Conservation (phyloP, 2,113 vertebrate species). For the Brachypteracias leptosomus region DNA sequence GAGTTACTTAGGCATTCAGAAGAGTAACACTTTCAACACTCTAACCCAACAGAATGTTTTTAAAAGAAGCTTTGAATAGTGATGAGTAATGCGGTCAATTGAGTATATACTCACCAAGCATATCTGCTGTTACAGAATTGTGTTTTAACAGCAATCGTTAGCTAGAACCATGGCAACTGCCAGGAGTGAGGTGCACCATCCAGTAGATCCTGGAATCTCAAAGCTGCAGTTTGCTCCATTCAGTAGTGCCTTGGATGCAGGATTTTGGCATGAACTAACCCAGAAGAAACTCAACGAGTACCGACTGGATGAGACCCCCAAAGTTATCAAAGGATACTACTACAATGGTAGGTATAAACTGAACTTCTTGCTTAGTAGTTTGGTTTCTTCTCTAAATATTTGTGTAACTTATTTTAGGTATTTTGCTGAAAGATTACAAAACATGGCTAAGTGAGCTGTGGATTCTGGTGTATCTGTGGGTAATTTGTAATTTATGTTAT, state of each 20-base stretch:
- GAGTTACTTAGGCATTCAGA: not conserved
- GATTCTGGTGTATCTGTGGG: not conserved
- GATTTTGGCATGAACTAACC: conserved; percentile 96
- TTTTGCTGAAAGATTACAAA: not conserved
- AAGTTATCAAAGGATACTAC: conserved; percentile 90
- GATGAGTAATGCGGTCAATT: no score
- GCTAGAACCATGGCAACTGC: conserved; percentile 71
- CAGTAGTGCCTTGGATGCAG: conserved; percentile 91
- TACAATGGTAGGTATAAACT: conserved; percentile 85
- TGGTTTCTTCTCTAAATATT: not conserved
- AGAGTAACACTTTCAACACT: not conserved
- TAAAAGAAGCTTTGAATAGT: not conserved
- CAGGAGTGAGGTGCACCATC: not conserved
- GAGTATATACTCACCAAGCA: not conserved
- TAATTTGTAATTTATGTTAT: not conserved
- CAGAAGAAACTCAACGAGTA: conserved; percentile 95
- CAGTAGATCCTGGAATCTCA: conserved; percentile 6
- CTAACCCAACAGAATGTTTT: not conserved
- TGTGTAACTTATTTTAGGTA: rapidly evolving
- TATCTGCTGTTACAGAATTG: not conserved
- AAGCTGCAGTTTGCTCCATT: conserved; percentile 94
- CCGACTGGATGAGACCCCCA: conserved; percentile 89
- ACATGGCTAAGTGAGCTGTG: not conserved
- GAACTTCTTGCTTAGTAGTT: not conserved
- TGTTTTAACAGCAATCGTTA: not conserved